These are phyloP conservation scores for Orthonyx spaldingii DNA, from an alignment of 2,113 vertebrate genomes.

Conservation along the genomic window DNA sequence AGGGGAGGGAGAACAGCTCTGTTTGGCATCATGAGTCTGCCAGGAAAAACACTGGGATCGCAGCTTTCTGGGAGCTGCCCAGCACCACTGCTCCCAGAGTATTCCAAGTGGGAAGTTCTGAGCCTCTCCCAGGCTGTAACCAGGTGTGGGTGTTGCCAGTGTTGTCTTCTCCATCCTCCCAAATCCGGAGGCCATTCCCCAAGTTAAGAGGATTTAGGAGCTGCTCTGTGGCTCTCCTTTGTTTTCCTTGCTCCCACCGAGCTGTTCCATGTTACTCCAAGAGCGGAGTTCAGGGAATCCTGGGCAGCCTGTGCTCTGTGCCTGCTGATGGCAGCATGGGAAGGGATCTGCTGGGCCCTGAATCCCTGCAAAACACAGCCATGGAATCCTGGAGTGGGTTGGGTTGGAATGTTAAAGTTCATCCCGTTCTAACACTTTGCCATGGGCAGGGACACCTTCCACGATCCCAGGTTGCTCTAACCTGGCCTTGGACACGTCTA, in stretches of 20 bases:
- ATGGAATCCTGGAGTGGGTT: neutral
- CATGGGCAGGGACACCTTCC: neutral
- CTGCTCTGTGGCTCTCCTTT: neutral
- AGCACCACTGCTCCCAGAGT: neutral
- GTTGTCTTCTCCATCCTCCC: neutral
- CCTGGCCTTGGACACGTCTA: neutral
- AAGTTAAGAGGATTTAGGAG: neutral
- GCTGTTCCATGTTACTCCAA: neutral
- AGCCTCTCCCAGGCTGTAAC: neutral
- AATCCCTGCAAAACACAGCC: neutral
- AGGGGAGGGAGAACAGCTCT: neutral
- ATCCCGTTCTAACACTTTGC: neutral
- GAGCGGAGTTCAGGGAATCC: neutral
- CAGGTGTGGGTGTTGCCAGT: rapidly evolving
- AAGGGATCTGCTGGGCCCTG: neutral
- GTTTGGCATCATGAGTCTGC: neutral
- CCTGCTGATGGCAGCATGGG: neutral
- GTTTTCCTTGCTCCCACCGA: neutral
- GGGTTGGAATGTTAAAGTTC: neutral
- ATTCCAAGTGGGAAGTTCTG: neutral
- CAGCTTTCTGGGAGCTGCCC: neutral
- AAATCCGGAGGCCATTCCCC: neutral
- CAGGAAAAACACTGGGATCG: neutral
- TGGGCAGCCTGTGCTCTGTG: neutral
- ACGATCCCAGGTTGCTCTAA: neutral